Evolutionary conservation across 1,140 invertebrate genomes (phyloP), one percentile per base, ranked within the genome.

Genomic region (Drosophila tropicalis): DNA sequence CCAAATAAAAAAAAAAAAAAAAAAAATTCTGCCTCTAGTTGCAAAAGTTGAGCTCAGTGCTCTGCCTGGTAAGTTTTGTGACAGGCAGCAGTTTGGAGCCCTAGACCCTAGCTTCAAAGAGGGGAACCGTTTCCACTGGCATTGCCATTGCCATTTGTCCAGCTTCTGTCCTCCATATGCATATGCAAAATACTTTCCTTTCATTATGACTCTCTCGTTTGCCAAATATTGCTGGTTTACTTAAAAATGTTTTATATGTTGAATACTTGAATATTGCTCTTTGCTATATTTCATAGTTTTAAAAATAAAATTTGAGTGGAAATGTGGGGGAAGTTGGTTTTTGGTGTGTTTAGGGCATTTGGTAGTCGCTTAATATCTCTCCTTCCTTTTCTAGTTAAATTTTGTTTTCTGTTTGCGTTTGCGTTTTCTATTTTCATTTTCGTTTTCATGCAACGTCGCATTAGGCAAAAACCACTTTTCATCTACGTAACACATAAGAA

Each of bases 361-460:
- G 5, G 0, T 1, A 47, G 64, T 75, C 72, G 44, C 10, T 51
- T 51, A 2, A 51, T 57, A n/a, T 19, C 34, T 39, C 12, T 39
- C 12, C 36, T 39, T 13, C n/a, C n/a, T n/a, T n/a, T n/a, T n/a
- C 0, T 57, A 51, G 51, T 68, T 54, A 68, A 68, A 75, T 67
- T 62, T 75, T 75, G 64, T 75, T 75, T 75, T 75, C 72, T 76
- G 72, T 76, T 76, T 76, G 73, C 65, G 65, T 51, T 51, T 51
- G 44, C 44, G 13, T 32, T 25, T 44, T 51, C 12, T 25, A 22
- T 67, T 77, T 75, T 62, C 77, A 54, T 77, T 77, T 77, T 77
- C 75, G 47, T 76, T 76, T 76, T 77, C 67, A 76, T 77, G 75
- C 67, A 76, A 77, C 67, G 74, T 77, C 75, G 75, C 75, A 77